Conservation (phyloP, 2,113 vertebrate genomes). For the Xerus inauris region DNA sequence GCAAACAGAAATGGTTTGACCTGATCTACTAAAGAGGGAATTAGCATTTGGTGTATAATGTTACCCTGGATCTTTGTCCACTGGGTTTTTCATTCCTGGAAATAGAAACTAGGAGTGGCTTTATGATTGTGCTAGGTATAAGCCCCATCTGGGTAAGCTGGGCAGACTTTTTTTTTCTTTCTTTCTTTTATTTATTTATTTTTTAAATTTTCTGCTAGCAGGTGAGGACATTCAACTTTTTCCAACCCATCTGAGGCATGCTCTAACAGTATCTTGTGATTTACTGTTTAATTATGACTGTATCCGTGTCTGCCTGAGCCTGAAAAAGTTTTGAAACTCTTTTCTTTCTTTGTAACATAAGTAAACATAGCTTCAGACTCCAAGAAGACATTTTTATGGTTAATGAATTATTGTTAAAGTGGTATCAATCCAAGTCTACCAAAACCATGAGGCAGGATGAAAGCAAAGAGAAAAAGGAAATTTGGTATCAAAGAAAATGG, state of each 20-base stretch:
- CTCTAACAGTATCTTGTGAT: constrained; percentile 44
- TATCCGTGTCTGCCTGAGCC: constrained; percentile 34
- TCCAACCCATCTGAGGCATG: background rate
- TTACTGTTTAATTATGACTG: constrained; percentile 58
- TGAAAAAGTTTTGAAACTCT: background rate
- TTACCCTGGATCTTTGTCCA: background rate
- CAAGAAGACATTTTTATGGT: constrained; percentile 19
- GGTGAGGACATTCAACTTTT: constrained; percentile 12
- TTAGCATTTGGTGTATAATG: background rate
- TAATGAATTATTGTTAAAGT: constrained; percentile 42
- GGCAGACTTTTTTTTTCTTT: background rate
- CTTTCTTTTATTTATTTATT: background rate
- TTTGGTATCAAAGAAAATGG: background rate
- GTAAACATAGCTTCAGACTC: background rate
- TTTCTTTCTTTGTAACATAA: background rate
- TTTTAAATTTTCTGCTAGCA: background rate
- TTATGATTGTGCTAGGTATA: background rate
- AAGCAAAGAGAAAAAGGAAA: background rate
- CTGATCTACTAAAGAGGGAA: background rate
- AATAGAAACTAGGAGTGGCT: constrained; percentile 15
- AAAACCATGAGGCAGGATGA: background rate
- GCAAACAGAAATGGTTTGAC: background rate
- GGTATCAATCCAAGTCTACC: background rate
- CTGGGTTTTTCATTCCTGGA: background rate
- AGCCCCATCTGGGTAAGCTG: background rate